These are phyloP conservation scores for Athetis lepigone DNA, from an alignment of 2,888 invertebrate species.

Conservation along the genomic window DNA sequence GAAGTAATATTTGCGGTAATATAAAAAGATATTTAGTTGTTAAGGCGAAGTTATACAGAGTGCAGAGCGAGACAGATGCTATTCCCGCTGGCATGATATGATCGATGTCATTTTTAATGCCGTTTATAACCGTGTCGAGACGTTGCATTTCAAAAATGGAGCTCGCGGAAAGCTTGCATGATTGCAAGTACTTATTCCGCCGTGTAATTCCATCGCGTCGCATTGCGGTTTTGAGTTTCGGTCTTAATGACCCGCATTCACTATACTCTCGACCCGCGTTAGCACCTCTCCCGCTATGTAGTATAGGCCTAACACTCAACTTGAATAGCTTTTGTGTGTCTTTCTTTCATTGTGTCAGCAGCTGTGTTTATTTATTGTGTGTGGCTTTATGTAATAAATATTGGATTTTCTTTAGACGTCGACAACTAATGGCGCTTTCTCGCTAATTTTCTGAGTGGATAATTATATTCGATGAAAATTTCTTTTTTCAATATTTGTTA, in stretches of 20 bases:
- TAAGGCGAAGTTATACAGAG: conserved; percentile 4
- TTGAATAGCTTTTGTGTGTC: conserved; percentile 40
- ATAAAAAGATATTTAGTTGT: conserved; percentile 49
- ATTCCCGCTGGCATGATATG: not conserved
- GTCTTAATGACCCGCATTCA: not conserved
- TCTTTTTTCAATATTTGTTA: conserved; percentile 4
- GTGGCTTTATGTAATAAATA: conserved; percentile 56
- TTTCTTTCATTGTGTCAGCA: conserved; percentile 51
- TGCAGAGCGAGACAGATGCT: not conserved
- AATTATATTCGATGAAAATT: conserved; percentile 17
- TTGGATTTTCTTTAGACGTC: conserved; percentile 50
- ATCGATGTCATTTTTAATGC: not conserved
- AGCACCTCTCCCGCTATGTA: conserved; percentile 1
- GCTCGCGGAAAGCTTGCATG: not conserved
- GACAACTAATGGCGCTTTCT: conserved; percentile 27
- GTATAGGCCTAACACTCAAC: conserved; percentile 34
- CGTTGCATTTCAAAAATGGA: not conserved
- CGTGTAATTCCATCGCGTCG: not conserved
- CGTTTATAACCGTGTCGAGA: not conserved
- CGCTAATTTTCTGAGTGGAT: conserved; percentile 35
- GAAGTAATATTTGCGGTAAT: conserved; percentile 48
- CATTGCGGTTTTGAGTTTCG: conserved; percentile 6
- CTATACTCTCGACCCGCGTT: not conserved
- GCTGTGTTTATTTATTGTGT: conserved; percentile 57
- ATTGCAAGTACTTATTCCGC: not conserved